Evolutionary conservation across 2,113 vertebrate genomes (phyloP).

Genomic region (Dicaeum eximium): DNA sequence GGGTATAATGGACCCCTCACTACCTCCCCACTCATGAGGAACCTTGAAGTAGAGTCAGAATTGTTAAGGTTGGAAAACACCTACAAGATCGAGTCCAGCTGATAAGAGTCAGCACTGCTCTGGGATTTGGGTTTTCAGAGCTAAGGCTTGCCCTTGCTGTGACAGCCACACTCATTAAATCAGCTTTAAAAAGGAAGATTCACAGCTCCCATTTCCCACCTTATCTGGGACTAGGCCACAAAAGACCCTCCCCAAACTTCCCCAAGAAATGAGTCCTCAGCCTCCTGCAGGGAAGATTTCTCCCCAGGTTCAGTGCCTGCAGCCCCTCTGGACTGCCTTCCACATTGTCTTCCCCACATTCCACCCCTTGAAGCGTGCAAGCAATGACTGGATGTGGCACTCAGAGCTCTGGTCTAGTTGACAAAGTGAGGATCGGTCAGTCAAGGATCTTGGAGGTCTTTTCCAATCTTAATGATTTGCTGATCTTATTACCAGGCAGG

Average conservation of each 20-base stretch:
- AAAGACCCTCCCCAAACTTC: neutral
- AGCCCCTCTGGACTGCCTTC: neutral
- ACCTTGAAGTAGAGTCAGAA: accelerated
- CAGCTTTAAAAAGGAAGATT: neutral
- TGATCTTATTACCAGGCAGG: accelerated
- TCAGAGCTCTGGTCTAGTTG: neutral
- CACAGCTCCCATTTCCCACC: neutral
- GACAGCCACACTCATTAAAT: neutral
- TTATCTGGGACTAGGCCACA: too few species aligned
- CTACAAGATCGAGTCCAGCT: neutral
- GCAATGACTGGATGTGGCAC: neutral
- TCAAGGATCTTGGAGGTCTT: neutral
- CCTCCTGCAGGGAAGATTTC: neutral
- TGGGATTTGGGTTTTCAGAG: neutral
- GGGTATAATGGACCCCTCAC: neutral
- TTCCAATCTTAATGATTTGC: accelerated
- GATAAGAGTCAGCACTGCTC: neutral
- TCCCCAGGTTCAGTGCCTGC: neutral
- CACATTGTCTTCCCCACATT: accelerated
- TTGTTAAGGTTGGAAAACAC: neutral
- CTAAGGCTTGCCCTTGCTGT: neutral
- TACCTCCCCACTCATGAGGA: accelerated
- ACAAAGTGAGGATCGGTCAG: accelerated
- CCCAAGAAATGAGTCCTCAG: neutral
- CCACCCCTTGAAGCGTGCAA: accelerated